Evolutionary conservation across 2,797 vertebrate genomes (phyloP).

Genomic region (Prionace glauca): DNA sequence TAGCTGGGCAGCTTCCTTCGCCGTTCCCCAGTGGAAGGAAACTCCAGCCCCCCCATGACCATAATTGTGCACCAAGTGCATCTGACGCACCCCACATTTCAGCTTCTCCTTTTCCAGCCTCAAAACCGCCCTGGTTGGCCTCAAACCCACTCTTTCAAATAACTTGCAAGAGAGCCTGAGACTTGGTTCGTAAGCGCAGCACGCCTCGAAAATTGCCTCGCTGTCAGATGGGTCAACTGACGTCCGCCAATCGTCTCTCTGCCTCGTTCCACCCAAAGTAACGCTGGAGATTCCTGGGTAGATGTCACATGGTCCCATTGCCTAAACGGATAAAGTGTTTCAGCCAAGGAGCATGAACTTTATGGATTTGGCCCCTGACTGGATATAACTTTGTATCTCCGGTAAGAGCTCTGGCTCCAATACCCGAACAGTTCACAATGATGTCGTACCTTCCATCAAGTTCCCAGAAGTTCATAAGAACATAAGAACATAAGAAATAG

Average conservation of each 20-base stretch:
- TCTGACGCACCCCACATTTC: slow-evolving; percentile 44
- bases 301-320: slow-evolving; percentile 71
- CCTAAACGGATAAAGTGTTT: slow-evolving; percentile 75
- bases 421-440: slow-evolving; percentile 78
- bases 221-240: slow-evolving; percentile 56
- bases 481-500: too few relatives aligned
- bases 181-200: slow-evolving; percentile 71
- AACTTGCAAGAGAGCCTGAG: slow-evolving; percentile 56
- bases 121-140: slow-evolving; percentile 63
- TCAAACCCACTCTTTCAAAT: slow-evolving; percentile 68
- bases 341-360: slow-evolving; percentile 80
- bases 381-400: slow-evolving; percentile 63
- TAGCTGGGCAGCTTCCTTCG: slow-evolving; percentile 63
- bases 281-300: slow-evolving; percentile 69
- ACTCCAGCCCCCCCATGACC: slow-evolving; percentile 78
- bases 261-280: slow-evolving; percentile 76
- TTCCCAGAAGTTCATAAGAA: slow-evolving; percentile 68
- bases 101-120: slow-evolving; percentile 70
- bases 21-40: slow-evolving; percentile 74
- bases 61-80: slow-evolving; percentile 80
- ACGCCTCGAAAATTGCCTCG: slow-evolving; percentile 66
- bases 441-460: slow-evolving; percentile 65
- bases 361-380: slow-evolving; percentile 77
- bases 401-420: slow-evolving; percentile 66
- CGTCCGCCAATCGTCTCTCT: slow-evolving; percentile 66